Conservation (phyloP, 92 coral and sea anemone species). For the Palythoa heliodiscus region DNA sequence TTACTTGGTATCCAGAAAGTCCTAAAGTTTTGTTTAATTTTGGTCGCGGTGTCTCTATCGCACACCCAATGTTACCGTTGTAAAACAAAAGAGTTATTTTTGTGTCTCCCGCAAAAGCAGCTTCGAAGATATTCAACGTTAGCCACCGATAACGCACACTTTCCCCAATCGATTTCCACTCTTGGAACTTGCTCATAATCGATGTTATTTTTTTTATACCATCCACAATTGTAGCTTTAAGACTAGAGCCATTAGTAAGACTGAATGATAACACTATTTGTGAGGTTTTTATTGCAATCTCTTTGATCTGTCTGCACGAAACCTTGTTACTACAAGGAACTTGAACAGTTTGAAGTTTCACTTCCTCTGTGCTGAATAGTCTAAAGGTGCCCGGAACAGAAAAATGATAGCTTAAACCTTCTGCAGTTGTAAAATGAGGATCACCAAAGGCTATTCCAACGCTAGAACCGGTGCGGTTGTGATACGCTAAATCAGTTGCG, state of each 20-base stretch:
- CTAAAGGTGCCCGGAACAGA: slow-evolving; percentile 61
- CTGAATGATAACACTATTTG: slow-evolving; percentile 12
- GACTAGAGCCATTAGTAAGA: neutral
- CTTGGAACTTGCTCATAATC: slow-evolving; percentile 10
- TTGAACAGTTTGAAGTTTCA: slow-evolving; percentile 49
- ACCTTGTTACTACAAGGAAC: slow-evolving; percentile 60
- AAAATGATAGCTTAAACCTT: slow-evolving; percentile 58
- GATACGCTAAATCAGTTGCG: slow-evolving; percentile 33
- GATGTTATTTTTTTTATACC: neutral
- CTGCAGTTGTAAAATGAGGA: slow-evolving; percentile 60
- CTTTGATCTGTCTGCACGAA: slow-evolving; percentile 55
- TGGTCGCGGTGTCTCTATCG: slow-evolving; percentile 51
- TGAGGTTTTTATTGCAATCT: slow-evolving; percentile 41
- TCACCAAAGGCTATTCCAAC: slow-evolving; percentile 61
- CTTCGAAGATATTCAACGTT: slow-evolving; percentile 52
- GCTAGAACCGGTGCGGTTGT: slow-evolving; percentile 42
- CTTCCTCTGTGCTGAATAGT: slow-evolving; percentile 33
- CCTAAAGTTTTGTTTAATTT: slow-evolving; percentile 44
- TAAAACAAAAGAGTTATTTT: slow-evolving; percentile 52
- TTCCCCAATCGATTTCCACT: slow-evolving; percentile 57
- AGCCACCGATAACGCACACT: slow-evolving; percentile 64
- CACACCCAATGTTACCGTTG: slow-evolving; percentile 59
- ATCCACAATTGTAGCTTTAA: slow-evolving; percentile 27
- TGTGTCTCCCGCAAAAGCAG: slow-evolving; percentile 34
- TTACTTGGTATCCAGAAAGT: slow-evolving; percentile 51